Conservation (phyloP, 2,797 vertebrate genomes). For the Sebastiscus tertius region DNA sequence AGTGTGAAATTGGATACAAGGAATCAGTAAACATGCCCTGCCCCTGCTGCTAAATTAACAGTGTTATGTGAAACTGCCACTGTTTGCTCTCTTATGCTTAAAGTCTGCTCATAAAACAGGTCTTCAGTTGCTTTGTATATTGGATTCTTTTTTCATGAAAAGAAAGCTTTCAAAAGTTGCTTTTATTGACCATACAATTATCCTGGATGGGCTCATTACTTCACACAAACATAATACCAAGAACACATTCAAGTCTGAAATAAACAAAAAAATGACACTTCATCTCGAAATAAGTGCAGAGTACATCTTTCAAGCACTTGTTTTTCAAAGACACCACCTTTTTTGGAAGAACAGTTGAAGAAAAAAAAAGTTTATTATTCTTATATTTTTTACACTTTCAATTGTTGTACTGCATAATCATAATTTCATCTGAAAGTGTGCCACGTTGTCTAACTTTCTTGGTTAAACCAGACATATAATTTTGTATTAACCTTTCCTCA, state of each 20-base stretch:
- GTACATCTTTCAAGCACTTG: not conserved
- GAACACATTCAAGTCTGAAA: not conserved
- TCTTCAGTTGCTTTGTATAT: not conserved
- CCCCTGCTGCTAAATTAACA: slow-evolving; percentile 5
- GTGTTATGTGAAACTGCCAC: not conserved
- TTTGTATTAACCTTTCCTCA: slow-evolving; percentile 3
- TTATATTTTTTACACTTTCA: not conserved
- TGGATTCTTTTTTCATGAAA: not conserved
- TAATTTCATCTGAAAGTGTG: not conserved
- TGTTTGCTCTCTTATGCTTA: not conserved
- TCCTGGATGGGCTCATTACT: not conserved
- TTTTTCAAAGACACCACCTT: not conserved
- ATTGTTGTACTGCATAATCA: not conserved
- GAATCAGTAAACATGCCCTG: slow-evolving; percentile 7
- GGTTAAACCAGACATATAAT: not conserved
- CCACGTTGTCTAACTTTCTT: not conserved
- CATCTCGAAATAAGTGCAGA: not conserved
- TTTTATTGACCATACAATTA: not conserved
- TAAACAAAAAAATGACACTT: not conserved
- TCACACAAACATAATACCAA: not conserved
- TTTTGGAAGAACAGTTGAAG: not conserved
- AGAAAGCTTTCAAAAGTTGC: not conserved
- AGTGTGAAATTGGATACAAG: slow-evolving; percentile 29
- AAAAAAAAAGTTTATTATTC: not conserved
- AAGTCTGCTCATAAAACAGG: not conserved